Conservation (phyloP, 1,140 invertebrate species). For the Paraescarpia echinospica region DNA sequence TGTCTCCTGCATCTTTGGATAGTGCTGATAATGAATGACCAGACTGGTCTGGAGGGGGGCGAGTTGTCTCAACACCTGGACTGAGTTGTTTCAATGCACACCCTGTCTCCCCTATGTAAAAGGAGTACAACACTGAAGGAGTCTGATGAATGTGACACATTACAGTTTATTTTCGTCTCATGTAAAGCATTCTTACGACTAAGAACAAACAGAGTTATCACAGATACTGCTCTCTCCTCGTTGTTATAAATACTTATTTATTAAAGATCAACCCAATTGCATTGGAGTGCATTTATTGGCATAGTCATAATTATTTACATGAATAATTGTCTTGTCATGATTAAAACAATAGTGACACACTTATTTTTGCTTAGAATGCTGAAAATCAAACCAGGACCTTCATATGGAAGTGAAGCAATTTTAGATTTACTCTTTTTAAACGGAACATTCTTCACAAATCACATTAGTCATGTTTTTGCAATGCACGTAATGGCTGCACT, state of each 20-base stretch:
- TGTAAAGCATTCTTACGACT: neutral
- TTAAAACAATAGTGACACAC: neutral
- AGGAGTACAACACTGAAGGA: neutral
- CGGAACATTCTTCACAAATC: too few relatives aligned
- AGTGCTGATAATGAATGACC: too few relatives aligned
- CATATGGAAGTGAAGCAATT: too few relatives aligned
- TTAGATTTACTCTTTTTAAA: neutral
- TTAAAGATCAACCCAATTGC: neutral
- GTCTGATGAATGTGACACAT: neutral
- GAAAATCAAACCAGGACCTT: neutral
- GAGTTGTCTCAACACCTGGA: too few relatives aligned
- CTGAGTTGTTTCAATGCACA: too few relatives aligned
- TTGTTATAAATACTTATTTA: neutral
- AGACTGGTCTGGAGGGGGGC: too few relatives aligned
- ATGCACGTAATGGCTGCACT: too few relatives aligned
- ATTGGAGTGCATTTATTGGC: neutral
- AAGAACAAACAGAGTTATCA: neutral
- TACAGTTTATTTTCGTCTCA: neutral
- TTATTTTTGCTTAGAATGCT: neutral
- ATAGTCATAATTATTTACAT: neutral
- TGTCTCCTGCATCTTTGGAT: too few relatives aligned
- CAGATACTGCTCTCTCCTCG: neutral
- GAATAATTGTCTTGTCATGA: neutral
- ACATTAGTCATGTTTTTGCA: too few relatives aligned
- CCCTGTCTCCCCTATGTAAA: too few relatives aligned